These are phyloP conservation scores for Spilogale gracilis DNA, from an alignment of 2,113 vertebrate genomes.

Conservation along the genomic window DNA sequence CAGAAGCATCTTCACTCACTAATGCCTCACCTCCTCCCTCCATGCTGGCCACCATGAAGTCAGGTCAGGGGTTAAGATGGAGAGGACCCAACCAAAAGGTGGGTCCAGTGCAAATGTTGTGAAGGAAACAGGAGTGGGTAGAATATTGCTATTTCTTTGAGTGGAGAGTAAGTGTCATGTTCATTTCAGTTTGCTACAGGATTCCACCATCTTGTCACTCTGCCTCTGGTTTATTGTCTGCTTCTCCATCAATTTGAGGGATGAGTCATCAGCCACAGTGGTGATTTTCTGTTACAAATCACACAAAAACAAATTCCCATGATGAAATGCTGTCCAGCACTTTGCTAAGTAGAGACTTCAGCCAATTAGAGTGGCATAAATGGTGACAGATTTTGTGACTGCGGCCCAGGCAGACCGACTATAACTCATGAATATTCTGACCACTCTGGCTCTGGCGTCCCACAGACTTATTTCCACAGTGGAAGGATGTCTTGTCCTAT, in stretches of 20 bases:
- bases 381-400: not conserved
- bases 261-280: no score
- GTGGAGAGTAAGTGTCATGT: not conserved
- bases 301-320: not conserved
- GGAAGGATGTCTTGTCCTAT: not conserved
- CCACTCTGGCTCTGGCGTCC: not conserved
- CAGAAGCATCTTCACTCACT: not conserved
- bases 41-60: not conserved
- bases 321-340: not conserved
- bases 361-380: not conserved
- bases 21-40: fast-evolving
- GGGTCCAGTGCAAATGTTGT: not conserved
- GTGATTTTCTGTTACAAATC: not conserved
- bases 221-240: not conserved
- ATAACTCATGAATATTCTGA: not conserved
- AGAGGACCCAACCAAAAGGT: not conserved
- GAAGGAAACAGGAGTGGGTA: not conserved
- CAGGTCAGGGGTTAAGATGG: not conserved
- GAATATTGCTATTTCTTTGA: not conserved
- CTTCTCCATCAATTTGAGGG: fast-evolving
- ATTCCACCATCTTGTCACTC: no score
- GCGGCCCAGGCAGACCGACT: not conserved
- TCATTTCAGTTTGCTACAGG: not conserved
- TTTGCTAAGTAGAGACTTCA: not conserved
- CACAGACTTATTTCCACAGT: not conserved